These are phyloP conservation scores for Lithosia quadra DNA, from an alignment of 2,888 invertebrate species.

Conservation along the genomic window DNA sequence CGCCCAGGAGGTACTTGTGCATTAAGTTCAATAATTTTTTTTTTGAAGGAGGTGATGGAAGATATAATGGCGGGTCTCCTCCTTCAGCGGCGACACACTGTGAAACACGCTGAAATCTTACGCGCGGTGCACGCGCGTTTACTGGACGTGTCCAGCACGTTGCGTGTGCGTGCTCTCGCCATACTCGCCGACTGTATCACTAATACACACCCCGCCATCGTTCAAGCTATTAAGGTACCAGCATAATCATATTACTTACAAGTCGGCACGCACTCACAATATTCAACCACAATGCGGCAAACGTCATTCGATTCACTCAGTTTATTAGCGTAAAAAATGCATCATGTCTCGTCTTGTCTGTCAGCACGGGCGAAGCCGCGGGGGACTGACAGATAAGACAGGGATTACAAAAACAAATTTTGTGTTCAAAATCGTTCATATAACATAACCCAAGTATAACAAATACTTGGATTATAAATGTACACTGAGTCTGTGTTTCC, in stretches of 20 bases:
- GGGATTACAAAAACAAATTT: no score
- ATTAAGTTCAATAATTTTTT: neutral
- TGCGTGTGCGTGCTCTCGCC: conserved; percentile 88
- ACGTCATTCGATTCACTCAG: no score
- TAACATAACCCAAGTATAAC: no score
- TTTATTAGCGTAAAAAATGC: no score
- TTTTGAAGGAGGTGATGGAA: conserved; percentile 51
- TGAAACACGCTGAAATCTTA: conserved; percentile 72
- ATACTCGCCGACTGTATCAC: conserved; percentile 85
- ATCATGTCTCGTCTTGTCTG: no score
- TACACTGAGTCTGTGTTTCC: no score
- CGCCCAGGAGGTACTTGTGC: neutral
- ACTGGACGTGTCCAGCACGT: conserved; percentile 85
- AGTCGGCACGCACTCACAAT: no score
- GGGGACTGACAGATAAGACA: no score
- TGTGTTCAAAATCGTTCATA: no score
- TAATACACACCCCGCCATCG: conserved; percentile 58
- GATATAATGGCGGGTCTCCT: conserved; percentile 64
- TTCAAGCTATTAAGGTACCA: conserved; percentile 64
- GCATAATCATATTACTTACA: neutral
- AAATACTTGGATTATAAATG: no score
- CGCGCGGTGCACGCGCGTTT: conserved; percentile 84
- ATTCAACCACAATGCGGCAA: no score
- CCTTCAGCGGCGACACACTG: conserved; percentile 63
- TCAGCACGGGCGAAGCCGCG: no score